A percentile compares a stretch with the other conserved stretches of the same genome.
Evolutionary conservation across 1,140 invertebrate species (phyloP).

Genomic region (Cherax quadricarinatus): DNA sequence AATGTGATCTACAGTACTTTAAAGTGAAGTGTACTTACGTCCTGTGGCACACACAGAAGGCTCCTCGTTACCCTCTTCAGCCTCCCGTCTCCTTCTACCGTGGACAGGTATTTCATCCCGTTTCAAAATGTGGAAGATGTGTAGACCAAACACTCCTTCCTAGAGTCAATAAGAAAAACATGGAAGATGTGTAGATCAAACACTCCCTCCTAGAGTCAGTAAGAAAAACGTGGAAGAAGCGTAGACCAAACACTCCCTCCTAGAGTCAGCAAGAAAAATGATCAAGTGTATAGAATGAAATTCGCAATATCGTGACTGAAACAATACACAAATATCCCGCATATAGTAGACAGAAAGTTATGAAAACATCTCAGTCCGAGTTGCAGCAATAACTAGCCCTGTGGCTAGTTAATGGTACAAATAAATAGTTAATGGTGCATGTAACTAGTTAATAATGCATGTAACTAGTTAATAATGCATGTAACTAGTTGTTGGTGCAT

Average conservation of each 20-base stretch:
- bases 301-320: too few species aligned
- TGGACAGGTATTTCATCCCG: neutral
- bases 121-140: constrained; percentile 1
- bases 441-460: too few species aligned
- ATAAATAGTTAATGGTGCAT: too few species aligned
- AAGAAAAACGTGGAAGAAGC: neutral
- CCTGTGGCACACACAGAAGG: constrained; percentile 6
- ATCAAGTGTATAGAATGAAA: too few species aligned
- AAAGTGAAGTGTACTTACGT: neutral
- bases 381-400: too few species aligned
- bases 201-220: neutral
- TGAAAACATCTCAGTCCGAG: too few species aligned
- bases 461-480: too few species aligned
- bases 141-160: neutral
- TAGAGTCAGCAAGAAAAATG: neutral
- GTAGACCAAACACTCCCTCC: neutral
- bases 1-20: too few species aligned
- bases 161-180: neutral
- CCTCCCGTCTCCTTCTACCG: constrained; percentile 5
- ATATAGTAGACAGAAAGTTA: too few species aligned
- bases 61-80: neutral
- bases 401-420: too few species aligned
- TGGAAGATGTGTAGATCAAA: constrained; percentile 20
- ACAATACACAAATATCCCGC: too few species aligned
- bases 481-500: too few species aligned